Evolutionary conservation across 2,888 invertebrate species (phyloP).

Genomic region (Torymus aiolomorphi): DNA sequence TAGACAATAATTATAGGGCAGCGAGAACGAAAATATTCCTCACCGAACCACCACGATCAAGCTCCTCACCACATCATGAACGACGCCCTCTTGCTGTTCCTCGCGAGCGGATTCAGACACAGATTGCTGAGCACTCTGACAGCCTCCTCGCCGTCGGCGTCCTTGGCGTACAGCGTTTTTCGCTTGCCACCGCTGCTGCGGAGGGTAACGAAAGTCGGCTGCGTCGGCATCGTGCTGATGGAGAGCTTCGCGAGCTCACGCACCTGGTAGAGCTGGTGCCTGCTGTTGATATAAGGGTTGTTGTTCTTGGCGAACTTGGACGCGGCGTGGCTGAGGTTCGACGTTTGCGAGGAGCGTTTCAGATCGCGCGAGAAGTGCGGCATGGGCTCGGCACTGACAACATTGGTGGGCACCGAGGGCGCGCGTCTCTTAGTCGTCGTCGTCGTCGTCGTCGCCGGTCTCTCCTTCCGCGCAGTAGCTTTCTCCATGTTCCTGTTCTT

Average conservation of each 20-base stretch:
- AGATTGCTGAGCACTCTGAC: conserved; percentile 68
- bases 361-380: neutral
- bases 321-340: conserved; percentile 9
- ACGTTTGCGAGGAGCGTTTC: neutral
- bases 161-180: conserved; percentile 71
- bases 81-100: conserved; percentile 65
- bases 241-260: conserved; percentile 51
- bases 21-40: too few species aligned
- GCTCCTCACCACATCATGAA: conserved; percentile 72
- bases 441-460: conserved; percentile 37
- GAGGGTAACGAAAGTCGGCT: conserved; percentile 27
- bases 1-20: too few species aligned
- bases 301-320: conserved; percentile 43
- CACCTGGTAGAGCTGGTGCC: conserved; percentile 43
- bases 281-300: too few species aligned
- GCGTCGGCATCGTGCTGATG: conserved; percentile 16
- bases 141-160: conserved; percentile 69
- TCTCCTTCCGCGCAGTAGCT: conserved; percentile 19
- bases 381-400: neutral
- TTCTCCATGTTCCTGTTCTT: neutral
- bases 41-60: too few species aligned
- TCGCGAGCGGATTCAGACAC: conserved; percentile 72
- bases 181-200: conserved; percentile 63
- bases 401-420: conserved; percentile 26
- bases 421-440: conserved; percentile 42